Percentiles rank a stretch among this genome's conserved stretches.
Evolutionary conservation across 2,888 invertebrate genomes (phyloP).

Genomic region (Cybosia mesomella): DNA sequence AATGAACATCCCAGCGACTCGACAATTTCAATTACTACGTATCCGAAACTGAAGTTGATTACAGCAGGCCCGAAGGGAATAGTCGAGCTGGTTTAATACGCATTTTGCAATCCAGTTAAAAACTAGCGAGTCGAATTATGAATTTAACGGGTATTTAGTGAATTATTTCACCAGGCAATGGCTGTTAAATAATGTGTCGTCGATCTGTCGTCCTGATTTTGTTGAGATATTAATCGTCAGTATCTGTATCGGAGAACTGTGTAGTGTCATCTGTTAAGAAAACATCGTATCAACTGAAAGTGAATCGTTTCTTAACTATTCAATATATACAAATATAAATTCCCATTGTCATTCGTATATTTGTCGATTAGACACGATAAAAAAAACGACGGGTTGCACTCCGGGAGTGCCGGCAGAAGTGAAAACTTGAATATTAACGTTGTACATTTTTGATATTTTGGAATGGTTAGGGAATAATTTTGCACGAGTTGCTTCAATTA

Average conservation of each 20-base stretch:
- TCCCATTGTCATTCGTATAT: neutral
- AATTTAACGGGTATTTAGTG: constrained; percentile 42
- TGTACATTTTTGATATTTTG: no score
- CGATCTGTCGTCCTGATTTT: neutral
- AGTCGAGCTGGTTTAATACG: constrained; percentile 65
- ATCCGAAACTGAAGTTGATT: constrained; percentile 74
- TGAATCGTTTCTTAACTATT: neutral
- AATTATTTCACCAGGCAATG: constrained; percentile 31
- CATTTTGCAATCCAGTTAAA: constrained; percentile 68
- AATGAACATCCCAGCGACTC: constrained; percentile 82
- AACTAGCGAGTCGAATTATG: constrained; percentile 63
- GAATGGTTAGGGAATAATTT: no score
- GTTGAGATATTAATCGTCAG: neutral
- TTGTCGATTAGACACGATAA: neutral
- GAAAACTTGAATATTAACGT: no score
- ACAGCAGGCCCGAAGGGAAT: constrained; percentile 72
- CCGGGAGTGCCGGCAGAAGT: no score
- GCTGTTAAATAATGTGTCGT: constrained; percentile 13
- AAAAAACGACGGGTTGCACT: no score
- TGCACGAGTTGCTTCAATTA: no score
- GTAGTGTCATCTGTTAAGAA: neutral
- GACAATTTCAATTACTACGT: constrained; percentile 83
- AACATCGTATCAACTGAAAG: no score
- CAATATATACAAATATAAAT: neutral
- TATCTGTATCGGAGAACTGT: neutral